Base-by-base conservation (phyloP, 2,888 invertebrate genomes). In the Drosophila hamatofila region DNA sequence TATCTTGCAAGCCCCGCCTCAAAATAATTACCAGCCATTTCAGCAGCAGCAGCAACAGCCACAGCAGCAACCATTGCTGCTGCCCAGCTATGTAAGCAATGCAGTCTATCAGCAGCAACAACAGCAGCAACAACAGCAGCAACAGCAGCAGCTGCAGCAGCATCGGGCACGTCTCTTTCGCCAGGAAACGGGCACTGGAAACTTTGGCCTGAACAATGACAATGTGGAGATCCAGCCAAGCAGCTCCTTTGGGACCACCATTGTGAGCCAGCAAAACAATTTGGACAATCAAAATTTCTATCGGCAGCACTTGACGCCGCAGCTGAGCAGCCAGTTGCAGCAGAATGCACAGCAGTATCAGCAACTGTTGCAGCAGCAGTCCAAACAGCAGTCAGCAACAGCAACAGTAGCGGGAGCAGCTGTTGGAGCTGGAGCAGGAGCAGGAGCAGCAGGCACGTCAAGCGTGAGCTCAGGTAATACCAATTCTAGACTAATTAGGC, bases 141-240 rank as follows among this genome's bases (percentile, higher is more conserved):
- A 90, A 0, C 86, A 81, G 0, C 87, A 88, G 12, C 88, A 81
- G 0, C 87, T 88, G 12, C 88, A 87, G 21, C 92, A 91, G 57
- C 91, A 93, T 37, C 90, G 93, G 62, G 81, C 92, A 56, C 74
- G 94, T 52, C 93, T 94, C 49, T 94, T 95, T 85, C 93, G 95
- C 11, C 94, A 95, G 81, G 95, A 95, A 67, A 67, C 88, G 63
- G 93, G 91, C 68, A 94, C 94, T 2, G 95, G 95, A 4, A 96
- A 96, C 88, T 94, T 95, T 69, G 95, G 95, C 7, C 86, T 95
- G 58, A 95, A 76, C 37, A 66, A 95, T 81, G 52, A 67, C 46
- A 81, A 92, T 91, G 79, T 94, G 23, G 75, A 81, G 67, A 78
- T 90, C 21, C 89, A 91, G 61, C 83, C 82, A 4, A 81, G 90